Evolutionary conservation across 2,888 invertebrate genomes (phyloP).

Genomic region (Callimorpha dominula): DNA sequence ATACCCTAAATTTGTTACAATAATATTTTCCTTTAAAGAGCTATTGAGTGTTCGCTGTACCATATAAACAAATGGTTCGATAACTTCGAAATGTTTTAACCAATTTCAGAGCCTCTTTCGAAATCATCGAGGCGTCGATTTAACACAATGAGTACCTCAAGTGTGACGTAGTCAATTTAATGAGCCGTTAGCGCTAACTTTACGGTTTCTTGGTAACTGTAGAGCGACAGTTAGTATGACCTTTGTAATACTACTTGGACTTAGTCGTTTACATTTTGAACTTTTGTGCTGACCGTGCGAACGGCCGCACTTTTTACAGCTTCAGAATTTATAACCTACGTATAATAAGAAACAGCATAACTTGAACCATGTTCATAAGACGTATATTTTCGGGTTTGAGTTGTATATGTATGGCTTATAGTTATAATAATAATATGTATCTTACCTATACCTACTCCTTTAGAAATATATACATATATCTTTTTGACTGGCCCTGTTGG

Average conservation of each 20-base stretch:
- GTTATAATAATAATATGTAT: not conserved
- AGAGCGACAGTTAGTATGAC: slow-evolving; percentile 39
- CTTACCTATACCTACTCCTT: not conserved
- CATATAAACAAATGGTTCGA: slow-evolving; percentile 33
- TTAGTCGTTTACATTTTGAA: slow-evolving; percentile 1
- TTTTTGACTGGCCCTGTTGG: no score
- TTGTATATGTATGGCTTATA: no score
- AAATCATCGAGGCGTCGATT: slow-evolving; percentile 40
- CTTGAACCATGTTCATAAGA: no score
- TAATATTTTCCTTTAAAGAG: slow-evolving; percentile 29
- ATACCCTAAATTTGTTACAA: slow-evolving; percentile 17
- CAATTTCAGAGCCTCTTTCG: slow-evolving; percentile 11
- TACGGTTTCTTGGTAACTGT: slow-evolving; percentile 49
- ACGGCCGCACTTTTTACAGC: not conserved
- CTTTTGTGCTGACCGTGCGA: slow-evolving; percentile 2
- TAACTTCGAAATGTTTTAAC: slow-evolving; percentile 10
- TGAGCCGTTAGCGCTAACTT: slow-evolving; percentile 47
- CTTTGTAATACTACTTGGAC: slow-evolving; percentile 17
- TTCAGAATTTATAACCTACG: not conserved
- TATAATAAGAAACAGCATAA: not conserved
- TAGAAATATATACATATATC: no score
- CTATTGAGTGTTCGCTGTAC: slow-evolving; percentile 32
- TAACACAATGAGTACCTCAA: slow-evolving; percentile 49
- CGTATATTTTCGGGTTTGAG: no score
- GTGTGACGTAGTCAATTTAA: slow-evolving; percentile 50